Base-by-base conservation (phyloP, 2,888 invertebrate species). In the Cryptus armator region DNA sequence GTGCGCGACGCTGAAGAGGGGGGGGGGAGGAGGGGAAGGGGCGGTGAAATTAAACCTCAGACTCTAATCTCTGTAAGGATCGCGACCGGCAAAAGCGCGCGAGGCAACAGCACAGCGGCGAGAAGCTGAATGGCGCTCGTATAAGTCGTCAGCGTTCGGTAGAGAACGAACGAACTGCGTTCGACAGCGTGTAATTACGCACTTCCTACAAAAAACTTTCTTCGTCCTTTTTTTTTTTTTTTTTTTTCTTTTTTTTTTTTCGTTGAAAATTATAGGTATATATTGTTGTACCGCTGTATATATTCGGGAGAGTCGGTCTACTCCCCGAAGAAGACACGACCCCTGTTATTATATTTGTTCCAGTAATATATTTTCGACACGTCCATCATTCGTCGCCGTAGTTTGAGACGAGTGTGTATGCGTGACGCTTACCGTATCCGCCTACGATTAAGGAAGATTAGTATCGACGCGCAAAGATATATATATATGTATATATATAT, bases 181-280 rank as follows among this genome's bases (percentile, higher is more conserved):
- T 84, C 84, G 84, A 80, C 84, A 84, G 80, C 84, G 16, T 84
- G 72, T 84, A 84, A 84, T 84, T 84, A 84, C 80, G 72, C 64
- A 76, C 84, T 84, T 84, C 80, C 80, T 84, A 14, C 56, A 71
- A 76, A 37, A 67, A 78, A 64, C 66, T 75, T 75, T 64, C 64
- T 9, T 32, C 64, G 64, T 32, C 37, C 6, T 64, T 32, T 46
- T 19, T 68, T 56, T 64, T 76, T 24, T 24, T 24, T 24, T 24
- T 24, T 24, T 24, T 24, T 24, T 19, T 19, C 1, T 19, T 24
- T 64, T 32, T 46, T 19, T 68, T 56, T 64, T 76, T 32, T 37
- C 72, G 53, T 75, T 76, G 12, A 37, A 62, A 48, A 81, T 81
- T 81, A 75, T 81, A 76, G 75, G 68, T 81, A 24, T 19, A 44